These are phyloP conservation scores for Euphonia xanthogaster DNA, from an alignment of 2,797 vertebrate genomes.

Conservation along the genomic window DNA sequence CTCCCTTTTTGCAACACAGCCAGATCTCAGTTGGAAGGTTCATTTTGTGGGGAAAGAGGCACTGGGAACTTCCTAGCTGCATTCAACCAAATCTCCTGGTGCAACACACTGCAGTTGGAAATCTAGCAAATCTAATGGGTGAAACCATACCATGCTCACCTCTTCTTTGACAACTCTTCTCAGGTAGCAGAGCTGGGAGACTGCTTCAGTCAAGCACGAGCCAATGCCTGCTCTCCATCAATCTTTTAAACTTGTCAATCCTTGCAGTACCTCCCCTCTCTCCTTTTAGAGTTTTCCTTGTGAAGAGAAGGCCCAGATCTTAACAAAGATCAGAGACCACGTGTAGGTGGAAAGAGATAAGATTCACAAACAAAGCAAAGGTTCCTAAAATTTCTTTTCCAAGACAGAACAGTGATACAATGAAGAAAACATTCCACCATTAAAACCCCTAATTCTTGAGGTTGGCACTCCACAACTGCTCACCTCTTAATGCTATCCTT, in stretches of 20 bases:
- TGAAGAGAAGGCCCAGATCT: background rate
- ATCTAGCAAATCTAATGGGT: background rate
- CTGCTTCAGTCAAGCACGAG: background rate
- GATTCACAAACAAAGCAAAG: background rate
- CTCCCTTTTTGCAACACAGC: background rate
- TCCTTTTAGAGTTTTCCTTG: background rate
- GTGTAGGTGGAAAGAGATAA: background rate
- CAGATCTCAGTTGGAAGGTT: background rate
- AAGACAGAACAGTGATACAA: background rate
- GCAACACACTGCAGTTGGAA: background rate
- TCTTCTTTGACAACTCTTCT: background rate
- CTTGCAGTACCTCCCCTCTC: background rate
- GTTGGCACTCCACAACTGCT: background rate
- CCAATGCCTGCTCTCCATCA: background rate
- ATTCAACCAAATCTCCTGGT: background rate
- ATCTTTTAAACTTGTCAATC: background rate
- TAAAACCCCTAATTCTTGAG: background rate
- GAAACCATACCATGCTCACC: background rate
- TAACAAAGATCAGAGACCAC: background rate
- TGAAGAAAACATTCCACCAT: background rate
- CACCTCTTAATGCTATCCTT: background rate
- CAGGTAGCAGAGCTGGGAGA: background rate
- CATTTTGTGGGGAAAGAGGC: background rate
- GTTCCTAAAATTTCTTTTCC: background rate
- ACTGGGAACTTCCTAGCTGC: accelerated